Percentiles rank a stretch among this genome's conserved stretches.
These are phyloP conservation scores for Octonoba sinensis DNA, from an alignment of 2,888 invertebrate species.

Conservation along the genomic window DNA sequence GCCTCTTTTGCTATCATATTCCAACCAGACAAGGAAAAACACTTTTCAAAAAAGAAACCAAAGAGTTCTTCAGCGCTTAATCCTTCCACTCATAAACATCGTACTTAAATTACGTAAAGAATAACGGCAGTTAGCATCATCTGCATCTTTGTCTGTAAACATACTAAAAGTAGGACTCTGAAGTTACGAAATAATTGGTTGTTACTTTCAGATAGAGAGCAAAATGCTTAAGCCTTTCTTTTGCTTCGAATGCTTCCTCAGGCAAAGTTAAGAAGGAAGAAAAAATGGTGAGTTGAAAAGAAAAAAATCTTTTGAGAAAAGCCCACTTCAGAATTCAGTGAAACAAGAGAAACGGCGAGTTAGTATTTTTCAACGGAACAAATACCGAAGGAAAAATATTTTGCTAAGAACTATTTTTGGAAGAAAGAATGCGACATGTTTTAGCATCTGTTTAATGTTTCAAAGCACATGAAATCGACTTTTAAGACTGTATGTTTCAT, in stretches of 20 bases:
- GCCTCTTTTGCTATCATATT: not conserved
- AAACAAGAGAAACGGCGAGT: conserved; percentile 37
- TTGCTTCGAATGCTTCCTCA: not conserved
- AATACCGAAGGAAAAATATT: not conserved
- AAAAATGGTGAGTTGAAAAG: not conserved
- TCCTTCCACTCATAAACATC: not conserved
- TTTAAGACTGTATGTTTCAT: too few species aligned
- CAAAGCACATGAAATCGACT: too few species aligned
- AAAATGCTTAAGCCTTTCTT: conserved; percentile 5
- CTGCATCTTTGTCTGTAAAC: conserved; percentile 5
- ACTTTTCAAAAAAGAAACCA: not conserved
- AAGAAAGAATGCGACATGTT: not conserved
- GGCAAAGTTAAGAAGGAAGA: not conserved
- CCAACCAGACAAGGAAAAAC: not conserved
- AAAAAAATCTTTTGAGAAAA: conserved; percentile 15
- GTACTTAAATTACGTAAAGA: conserved; percentile 36
- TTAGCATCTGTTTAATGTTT: too few species aligned
- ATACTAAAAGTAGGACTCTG: conserved; percentile 49
- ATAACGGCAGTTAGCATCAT: conserved; percentile 27
- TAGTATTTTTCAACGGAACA: conserved; percentile 3
- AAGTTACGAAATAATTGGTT: conserved; percentile 63
- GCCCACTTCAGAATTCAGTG: conserved; percentile 39
- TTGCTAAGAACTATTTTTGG: not conserved
- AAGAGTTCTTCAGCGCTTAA: not conserved
- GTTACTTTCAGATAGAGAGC: conserved; percentile 35